These are phyloP conservation scores for Myiozetetes cayanensis DNA, from an alignment of 2,113 vertebrate genomes.

Conservation along the genomic window DNA sequence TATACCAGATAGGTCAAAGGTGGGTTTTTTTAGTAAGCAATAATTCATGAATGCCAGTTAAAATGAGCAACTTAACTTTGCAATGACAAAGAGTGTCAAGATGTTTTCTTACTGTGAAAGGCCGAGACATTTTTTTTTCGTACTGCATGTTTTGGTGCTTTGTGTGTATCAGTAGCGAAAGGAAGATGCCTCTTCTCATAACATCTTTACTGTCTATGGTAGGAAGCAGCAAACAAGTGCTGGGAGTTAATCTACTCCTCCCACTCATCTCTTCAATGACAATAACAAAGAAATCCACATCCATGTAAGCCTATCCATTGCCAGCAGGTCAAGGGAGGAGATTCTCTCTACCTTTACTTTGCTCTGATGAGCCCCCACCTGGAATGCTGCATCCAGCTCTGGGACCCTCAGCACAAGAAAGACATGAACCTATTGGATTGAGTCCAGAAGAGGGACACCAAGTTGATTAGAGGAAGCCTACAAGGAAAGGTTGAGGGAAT, in stretches of 20 bases:
- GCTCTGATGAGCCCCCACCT: neutral
- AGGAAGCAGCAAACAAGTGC: neutral
- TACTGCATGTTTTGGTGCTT: neutral
- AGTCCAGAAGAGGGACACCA: accelerated
- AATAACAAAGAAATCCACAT: neutral
- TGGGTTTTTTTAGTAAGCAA: neutral
- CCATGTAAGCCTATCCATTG: neutral
- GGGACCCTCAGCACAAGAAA: neutral
- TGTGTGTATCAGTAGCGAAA: accelerated
- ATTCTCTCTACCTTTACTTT: neutral
- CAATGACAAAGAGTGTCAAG: neutral
- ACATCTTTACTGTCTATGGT: accelerated
- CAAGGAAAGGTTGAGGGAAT: neutral
- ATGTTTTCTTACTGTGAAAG: neutral
- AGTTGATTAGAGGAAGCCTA: neutral
- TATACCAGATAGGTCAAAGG: neutral
- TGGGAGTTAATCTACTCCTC: neutral
- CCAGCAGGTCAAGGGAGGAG: neutral
- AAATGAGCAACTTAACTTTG: neutral
- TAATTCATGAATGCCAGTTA: neutral
- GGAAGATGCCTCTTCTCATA: neutral
- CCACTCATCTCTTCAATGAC: neutral
- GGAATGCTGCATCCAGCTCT: neutral
- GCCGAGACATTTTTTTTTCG: neutral
- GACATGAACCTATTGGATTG: neutral